Evolutionary conservation across 2,888 invertebrate species (phyloP).

Genomic region (Lysandra bellargus): DNA sequence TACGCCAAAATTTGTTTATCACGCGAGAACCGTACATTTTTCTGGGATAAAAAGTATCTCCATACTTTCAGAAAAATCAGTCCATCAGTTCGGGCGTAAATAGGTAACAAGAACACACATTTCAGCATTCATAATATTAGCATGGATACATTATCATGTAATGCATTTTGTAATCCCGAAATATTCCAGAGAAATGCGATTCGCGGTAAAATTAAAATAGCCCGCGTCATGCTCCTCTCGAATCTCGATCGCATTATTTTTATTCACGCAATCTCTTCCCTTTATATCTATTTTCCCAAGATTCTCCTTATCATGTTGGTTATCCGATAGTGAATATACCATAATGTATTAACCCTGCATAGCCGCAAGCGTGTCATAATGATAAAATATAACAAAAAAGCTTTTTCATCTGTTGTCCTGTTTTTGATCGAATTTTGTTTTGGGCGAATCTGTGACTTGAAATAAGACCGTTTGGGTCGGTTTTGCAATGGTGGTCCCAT

Average conservation of each 20-base stretch:
- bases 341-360: background rate
- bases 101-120: too few species aligned
- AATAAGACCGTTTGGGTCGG: constrained; percentile 44
- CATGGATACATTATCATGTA: background rate
- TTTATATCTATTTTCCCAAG: background rate
- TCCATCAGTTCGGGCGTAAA: too few species aligned
- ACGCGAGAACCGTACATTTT: too few species aligned
- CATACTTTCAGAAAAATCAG: too few species aligned
- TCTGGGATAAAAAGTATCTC: too few species aligned
- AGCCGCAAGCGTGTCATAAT: background rate
- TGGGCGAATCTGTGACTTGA: constrained; percentile 28
- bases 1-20: too few species aligned
- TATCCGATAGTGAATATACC: background rate
- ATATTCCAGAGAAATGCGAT: background rate
- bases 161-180: background rate
- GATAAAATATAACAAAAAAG: background rate
- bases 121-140: too few species aligned
- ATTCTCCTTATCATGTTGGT: background rate
- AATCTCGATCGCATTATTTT: constrained; percentile 3
- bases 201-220: constrained; percentile 4
- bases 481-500: constrained; percentile 45
- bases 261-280: background rate
- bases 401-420: constrained; percentile 30
- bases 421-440: background rate
- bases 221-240: background rate